These are phyloP conservation scores for Lacerta viridis DNA, from an alignment of 2,797 vertebrate genomes.

Conservation along the genomic window DNA sequence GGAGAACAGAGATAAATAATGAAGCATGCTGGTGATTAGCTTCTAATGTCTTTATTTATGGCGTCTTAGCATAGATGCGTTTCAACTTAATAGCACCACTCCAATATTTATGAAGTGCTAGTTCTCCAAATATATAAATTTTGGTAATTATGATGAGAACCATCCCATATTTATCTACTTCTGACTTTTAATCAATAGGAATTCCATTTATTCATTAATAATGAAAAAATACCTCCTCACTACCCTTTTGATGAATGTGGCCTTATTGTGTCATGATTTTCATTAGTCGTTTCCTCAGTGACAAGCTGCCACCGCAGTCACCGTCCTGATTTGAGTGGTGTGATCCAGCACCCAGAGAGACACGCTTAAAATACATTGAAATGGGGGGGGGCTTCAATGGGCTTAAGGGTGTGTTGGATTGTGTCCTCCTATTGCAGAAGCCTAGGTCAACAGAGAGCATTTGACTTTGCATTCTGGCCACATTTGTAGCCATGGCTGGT, in stretches of 20 bases:
- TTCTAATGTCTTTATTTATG: slow-evolving; percentile 66
- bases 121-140: slow-evolving; percentile 69
- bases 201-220: slow-evolving; percentile 69
- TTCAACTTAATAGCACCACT: slow-evolving; percentile 60
- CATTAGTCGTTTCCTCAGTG: slow-evolving; percentile 36
- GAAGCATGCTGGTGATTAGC: slow-evolving; percentile 61
- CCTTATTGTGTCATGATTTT: slow-evolving; percentile 59
- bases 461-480: not conserved
- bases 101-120: slow-evolving; percentile 67
- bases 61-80: slow-evolving; percentile 49
- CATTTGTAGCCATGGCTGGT: not conserved
- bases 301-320: slow-evolving; percentile 42
- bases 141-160: slow-evolving; percentile 59
- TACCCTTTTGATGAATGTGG: slow-evolving; percentile 63
- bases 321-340: not conserved
- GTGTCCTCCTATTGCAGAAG: not conserved
- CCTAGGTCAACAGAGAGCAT: not conserved
- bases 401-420: too few relatives aligned
- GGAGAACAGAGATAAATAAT: slow-evolving; percentile 64
- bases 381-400: too few relatives aligned
- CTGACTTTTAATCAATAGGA: slow-evolving; percentile 70
- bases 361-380: not conserved
- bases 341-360: not conserved
- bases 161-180: slow-evolving; percentile 69
- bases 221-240: slow-evolving; percentile 51